Base-by-base conservation (phyloP, 2,888 invertebrate genomes). In the Anoplius nigerrimus region DNA sequence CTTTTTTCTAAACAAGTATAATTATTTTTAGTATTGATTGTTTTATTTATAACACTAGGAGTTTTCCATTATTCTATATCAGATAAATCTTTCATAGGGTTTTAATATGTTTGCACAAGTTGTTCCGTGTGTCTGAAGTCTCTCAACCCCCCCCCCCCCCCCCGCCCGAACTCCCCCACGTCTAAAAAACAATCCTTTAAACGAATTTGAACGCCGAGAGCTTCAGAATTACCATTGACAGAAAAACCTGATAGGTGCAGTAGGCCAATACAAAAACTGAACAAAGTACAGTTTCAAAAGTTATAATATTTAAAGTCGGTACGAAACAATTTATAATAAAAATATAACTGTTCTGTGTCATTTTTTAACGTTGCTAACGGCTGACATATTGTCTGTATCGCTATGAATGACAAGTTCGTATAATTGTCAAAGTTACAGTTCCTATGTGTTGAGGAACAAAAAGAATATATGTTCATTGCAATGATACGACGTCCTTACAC, bases 1-100 rank as follows among this genome's bases (percentile, higher is more conserved):
- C 34, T 74, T 61, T 75, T 66, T 77, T 75, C 72, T 69, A 72
- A 67, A 6, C 34, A 62, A 73, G 71, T 71, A 63, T 66, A 61
- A 45, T 62, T 75, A 73, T 76, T 67, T 74, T 69, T 76, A 73
- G 71, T 59, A 56, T 66, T 52, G 45, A 62, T 72, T 62, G 62
- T 66, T 76, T 79, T 66, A 72, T 73, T 43, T 67, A 67, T 21
- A 27, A 34, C 4, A 34, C 11, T 34, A 34, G 34, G 34, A 34
- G 11, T 34, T 34, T 34, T 34, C 34, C 34, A 34, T 6, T 34
- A 34, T 34, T 34, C 34, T 34, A 34, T 34, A 11, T 11, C 34
- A 1, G 34, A 34, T 34, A 34, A 34, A 34, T 34, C 4, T 34
- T 34, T 34, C 11, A 5, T 34, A 34, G 34, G 6, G 34, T 34